Base-by-base conservation (phyloP, 23 tunicate genomes). In the Trididemnum miniatum region DNA sequence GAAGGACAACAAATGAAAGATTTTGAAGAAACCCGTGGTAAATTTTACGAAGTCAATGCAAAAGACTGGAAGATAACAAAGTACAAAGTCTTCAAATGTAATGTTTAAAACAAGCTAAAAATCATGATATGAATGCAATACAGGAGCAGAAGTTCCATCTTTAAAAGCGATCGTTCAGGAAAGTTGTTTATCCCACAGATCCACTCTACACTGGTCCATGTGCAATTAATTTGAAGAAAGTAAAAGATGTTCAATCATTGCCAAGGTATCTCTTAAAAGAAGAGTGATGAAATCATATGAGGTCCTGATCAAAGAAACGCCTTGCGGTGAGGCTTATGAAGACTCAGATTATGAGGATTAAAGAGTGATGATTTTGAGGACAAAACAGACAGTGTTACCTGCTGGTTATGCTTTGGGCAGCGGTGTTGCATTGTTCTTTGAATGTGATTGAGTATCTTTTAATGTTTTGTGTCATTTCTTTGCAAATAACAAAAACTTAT, bases 1-100 rank as follows among this genome's bases (percentile, higher is more conserved):
- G 28, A 63, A 63, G 69, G 28, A 63, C 69, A 20, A n/a, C 69
- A 63, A n/a, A 63, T 4, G n/a, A n/a, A n/a, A n/a, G n/a, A n/a
- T n/a, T n/a, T n/a, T n/a, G n/a, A n/a, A n/a, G n/a, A n/a, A n/a
- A 63, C 25, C 25, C 25, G 7, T 63, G 25, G 7, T 49, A 49
- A 49, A 49, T 49, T 9, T 49, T 49, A 49, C 57, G 18, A 49
- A 63, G 7, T 25, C 28, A 63, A 24, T 63, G 5, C n/a, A 18
- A 63, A 63, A 63, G 25, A 20, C 69, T 63, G 27, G 28, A 24
- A 63, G 25, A 63, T 24, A 63, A 63, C 69, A 20, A n/a, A n/a
- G n/a, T n/a, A n/a, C n/a, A n/a, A n/a, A n/a, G n/a, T n/a, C n/a
- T n/a, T n/a, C n/a, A n/a, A 63, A 63, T 24, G 5, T 63, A 63